Percentiles rank a stretch among this genome's conserved stretches.
phyloP scores from a whole-genome alignment of 2,888 invertebrate genomes.

The Rambutsinella grinnellia region DNA sequence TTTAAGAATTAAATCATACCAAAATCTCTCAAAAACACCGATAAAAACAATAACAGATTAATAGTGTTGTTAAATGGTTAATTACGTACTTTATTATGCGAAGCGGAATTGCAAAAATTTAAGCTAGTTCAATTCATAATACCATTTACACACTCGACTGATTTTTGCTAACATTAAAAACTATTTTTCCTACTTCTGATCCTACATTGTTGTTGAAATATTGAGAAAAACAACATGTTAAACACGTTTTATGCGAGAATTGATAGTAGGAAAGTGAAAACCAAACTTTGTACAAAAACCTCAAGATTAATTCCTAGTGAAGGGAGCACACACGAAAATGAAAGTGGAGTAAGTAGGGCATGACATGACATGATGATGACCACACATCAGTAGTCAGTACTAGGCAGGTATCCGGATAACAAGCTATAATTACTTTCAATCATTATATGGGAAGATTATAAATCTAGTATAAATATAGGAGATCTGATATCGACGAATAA shows the following conservation, averaged over 20 bases:
- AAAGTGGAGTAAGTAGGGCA: constrained; percentile 45
- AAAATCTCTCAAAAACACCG: too few species aligned
- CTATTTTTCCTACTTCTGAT: not conserved
- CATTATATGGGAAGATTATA: too few species aligned
- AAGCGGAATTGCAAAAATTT: not conserved
- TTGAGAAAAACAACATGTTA: not conserved
- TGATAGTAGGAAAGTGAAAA: constrained; percentile 43
- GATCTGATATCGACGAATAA: too few species aligned
- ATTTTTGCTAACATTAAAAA: not conserved
- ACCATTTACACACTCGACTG: not conserved
- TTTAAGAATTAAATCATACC: too few species aligned
- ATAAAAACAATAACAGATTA: not conserved
- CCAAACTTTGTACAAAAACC: not conserved
- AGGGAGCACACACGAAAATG: constrained; percentile 30
- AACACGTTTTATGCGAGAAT: not conserved
- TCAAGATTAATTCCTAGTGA: not conserved
- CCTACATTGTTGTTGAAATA: not conserved
- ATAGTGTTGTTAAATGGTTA: not conserved
- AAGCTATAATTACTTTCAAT: constrained; percentile 39
- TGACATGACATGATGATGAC: constrained; percentile 37
- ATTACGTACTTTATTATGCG: not conserved
- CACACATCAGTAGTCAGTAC: constrained; percentile 16
- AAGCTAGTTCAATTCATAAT: not conserved
- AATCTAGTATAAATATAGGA: too few species aligned
- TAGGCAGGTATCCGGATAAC: constrained; percentile 40